Evolutionary conservation across 2,113 vertebrate species (phyloP).

Genomic region (Mesembrinibis cayennensis): DNA sequence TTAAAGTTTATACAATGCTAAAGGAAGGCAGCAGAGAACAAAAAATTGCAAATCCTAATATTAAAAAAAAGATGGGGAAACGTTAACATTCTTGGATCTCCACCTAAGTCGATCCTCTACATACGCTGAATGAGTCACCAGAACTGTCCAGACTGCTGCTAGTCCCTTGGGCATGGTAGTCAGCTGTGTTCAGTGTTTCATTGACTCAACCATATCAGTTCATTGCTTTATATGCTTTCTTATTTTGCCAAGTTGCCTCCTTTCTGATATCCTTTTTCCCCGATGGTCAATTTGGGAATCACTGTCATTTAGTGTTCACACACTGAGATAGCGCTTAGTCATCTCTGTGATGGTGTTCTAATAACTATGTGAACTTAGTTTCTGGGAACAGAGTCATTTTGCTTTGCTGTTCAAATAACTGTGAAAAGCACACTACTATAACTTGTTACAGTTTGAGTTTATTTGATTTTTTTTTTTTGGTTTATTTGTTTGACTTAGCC

Average conservation of each 20-base stretch:
- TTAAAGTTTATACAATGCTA: neutral
- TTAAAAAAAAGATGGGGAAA: neutral
- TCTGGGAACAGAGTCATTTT: conserved; percentile 51
- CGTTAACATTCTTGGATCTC: neutral
- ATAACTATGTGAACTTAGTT: conserved; percentile 15
- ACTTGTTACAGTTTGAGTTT: neutral
- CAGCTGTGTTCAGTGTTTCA: neutral
- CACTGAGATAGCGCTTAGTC: conserved; percentile 34
- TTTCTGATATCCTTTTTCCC: neutral
- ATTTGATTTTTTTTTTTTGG: neutral
- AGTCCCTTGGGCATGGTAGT: neutral
- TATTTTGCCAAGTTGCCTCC: conserved; percentile 7
- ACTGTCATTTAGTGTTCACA: neutral
- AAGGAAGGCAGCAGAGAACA: neutral
- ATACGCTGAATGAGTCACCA: conserved; percentile 15
- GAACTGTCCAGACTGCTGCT: neutral
- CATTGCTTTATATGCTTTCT: neutral
- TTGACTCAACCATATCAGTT: neutral
- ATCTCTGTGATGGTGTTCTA: conserved; percentile 21
- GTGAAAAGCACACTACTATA: neutral
- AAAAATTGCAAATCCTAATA: neutral
- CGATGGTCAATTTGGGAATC: neutral
- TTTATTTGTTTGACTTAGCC: neutral
- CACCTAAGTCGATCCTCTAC: neutral
- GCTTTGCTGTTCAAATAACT: neutral